A percentile compares a stretch with the other conserved stretches of the same genome.
phyloP scores from a whole-genome alignment of 1,140 invertebrate genomes.

The Bombus sibiricus region DNA sequence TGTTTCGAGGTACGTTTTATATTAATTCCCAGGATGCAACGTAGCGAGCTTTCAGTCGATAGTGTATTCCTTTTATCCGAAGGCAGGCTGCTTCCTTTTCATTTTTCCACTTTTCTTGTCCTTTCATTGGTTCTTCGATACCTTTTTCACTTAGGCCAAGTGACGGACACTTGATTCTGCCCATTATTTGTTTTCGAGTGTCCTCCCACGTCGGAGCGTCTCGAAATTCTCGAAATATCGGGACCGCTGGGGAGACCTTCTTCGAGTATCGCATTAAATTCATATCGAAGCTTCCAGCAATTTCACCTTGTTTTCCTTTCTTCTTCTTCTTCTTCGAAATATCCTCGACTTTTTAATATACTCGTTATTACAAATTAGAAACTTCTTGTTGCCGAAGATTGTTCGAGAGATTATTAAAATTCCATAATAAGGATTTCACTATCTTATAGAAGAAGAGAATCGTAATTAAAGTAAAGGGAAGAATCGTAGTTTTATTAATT shows the following conservation, averaged over 20 bases:
- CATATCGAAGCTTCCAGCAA: conserved; percentile 1
- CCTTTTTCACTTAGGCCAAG: background rate
- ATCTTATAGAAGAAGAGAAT: background rate
- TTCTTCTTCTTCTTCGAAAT: too few species aligned
- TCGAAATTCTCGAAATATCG: conserved; percentile 25
- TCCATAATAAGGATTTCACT: background rate
- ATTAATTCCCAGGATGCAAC: background rate
- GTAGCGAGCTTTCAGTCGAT: background rate
- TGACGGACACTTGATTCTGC: conserved; percentile 25
- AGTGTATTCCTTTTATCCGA: background rate
- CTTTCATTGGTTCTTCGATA: conserved; percentile 7
- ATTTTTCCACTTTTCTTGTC: background rate
- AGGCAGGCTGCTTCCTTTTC: background rate
- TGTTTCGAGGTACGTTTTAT: background rate
- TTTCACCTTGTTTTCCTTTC: background rate
- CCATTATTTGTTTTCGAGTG: conserved; percentile 23
- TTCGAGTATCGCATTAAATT: conserved; percentile 13
- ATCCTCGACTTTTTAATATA: background rate
- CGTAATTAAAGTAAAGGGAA: background rate
- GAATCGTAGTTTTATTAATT: background rate
- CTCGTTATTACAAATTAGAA: background rate
- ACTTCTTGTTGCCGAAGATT: background rate
- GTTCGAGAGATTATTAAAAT: background rate
- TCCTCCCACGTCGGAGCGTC: too few species aligned
- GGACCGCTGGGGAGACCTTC: background rate